Percentiles rank a stretch among this genome's conserved stretches.
These are phyloP conservation scores for Chorisops tibialis DNA, from an alignment of 2,888 invertebrate genomes.

Conservation along the genomic window DNA sequence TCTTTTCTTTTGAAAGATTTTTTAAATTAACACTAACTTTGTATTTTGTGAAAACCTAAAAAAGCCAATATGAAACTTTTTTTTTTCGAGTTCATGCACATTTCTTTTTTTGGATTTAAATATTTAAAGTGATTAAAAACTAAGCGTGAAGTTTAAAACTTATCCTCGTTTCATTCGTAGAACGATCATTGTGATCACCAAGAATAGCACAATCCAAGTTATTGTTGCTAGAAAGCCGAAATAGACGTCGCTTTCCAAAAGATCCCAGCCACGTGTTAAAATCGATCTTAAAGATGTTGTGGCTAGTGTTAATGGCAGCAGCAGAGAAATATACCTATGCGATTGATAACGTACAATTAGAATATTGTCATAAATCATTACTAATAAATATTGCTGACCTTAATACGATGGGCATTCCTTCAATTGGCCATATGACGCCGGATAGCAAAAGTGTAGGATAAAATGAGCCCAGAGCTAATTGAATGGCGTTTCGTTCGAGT, in stretches of 20 bases:
- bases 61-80: constrained; percentile 5
- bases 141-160: constrained; percentile 33
- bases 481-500: constrained; percentile 88
- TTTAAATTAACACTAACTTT: constrained; percentile 2
- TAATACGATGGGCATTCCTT: constrained; percentile 86
- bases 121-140: background rate
- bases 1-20: constrained; percentile 7
- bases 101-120: too few species aligned
- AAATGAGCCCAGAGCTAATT: constrained; percentile 88
- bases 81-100: constrained; percentile 1
- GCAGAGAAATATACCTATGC: constrained; percentile 70
- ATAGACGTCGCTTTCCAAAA: constrained; percentile 78
- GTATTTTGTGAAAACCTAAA: constrained; percentile 19
- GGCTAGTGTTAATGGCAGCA: constrained; percentile 85
- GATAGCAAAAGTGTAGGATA: constrained; percentile 89
- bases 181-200: constrained; percentile 75
- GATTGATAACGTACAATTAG: background rate
- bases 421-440: constrained; percentile 95
- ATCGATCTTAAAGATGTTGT: constrained; percentile 86
- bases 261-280: constrained; percentile 82
- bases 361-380: background rate
- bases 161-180: constrained; percentile 78
- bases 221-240: constrained; percentile 82
- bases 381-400: constrained; percentile 46
- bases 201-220: constrained; percentile 79